Evolutionary conservation across 2,888 invertebrate species (phyloP).

Genomic region (Lochmaea capreae): DNA sequence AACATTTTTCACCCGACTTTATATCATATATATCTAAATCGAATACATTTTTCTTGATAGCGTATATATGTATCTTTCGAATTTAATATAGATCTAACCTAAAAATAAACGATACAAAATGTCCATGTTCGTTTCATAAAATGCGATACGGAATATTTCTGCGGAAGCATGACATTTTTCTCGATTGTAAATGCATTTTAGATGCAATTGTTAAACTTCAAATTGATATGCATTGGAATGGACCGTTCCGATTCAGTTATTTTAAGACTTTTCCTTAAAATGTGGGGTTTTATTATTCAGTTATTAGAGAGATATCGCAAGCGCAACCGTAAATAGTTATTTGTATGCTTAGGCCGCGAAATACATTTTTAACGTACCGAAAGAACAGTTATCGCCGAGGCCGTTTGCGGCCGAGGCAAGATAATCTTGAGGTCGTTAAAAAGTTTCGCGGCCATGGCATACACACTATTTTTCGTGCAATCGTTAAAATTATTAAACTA

Average conservation of each 20-base stretch:
- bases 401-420: too few relatives aligned
- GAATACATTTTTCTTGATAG: slow-evolving; percentile 35
- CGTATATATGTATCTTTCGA: slow-evolving; percentile 33
- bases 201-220: slow-evolving; percentile 37
- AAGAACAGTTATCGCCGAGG: too few relatives aligned
- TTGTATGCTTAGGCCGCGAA: too few relatives aligned
- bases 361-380: too few relatives aligned
- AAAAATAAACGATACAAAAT: slow-evolving; percentile 43
- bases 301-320: not conserved
- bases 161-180: slow-evolving; percentile 48
- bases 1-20: slow-evolving; percentile 36
- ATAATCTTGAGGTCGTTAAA: too few relatives aligned
- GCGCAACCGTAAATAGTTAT: too few relatives aligned
- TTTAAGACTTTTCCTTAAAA: not conserved
- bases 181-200: slow-evolving; percentile 47
- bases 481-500: too few relatives aligned
- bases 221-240: slow-evolving; percentile 14
- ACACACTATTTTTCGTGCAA: too few relatives aligned
- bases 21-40: slow-evolving; percentile 29
- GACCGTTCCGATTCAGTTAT: slow-evolving; percentile 7
- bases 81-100: slow-evolving; percentile 45
- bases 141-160: slow-evolving; percentile 41
- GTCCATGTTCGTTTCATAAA: slow-evolving; percentile 42
- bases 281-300: not conserved
- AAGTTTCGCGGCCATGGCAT: too few relatives aligned